Base-by-base conservation (phyloP, 2,113 vertebrate genomes). In the Toxotes chatareus region DNA sequence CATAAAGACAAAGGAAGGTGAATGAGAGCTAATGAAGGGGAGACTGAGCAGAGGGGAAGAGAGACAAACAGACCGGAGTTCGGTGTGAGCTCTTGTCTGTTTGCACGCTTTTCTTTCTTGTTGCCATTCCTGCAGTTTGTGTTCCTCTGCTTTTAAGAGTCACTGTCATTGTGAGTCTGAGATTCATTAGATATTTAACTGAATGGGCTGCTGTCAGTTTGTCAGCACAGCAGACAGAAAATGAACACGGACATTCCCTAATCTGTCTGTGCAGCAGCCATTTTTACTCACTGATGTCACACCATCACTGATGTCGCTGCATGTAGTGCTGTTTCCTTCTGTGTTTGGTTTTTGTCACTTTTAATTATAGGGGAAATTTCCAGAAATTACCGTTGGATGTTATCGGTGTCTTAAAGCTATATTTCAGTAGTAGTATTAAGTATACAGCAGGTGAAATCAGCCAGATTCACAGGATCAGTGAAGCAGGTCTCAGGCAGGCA, bases 1-100 rank as follows among this genome's bases (percentile, higher is more conserved):
- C 42, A 4, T n/a, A 67, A 61, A 86, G 72, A 89, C 80, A 83
- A 76, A 61, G 70, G 73, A 59, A 81, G 86, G 73, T 77, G 72
- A 82, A 63, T 62, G 42, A 42, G 77, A 71, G 63, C 62, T 80
- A 76, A 82, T 77, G 78, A 79, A 49, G 56, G 57, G 16, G 68
- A 55, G 68, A 34, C 31, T 0, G 63, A 60, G 61, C 59, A 27
- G 56, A 61, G 49, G 44, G 32, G 19, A 23, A 23, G 36, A 17
- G 44, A 44, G 44, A 49, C 47, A 49, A 19, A 73, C 4, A 13
- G 46, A 16, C 23, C 27, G 3, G 42, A 44, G 66, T 38, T 38
- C 16, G 1, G 34, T 34, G 53, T 67, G 44, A 47, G 16, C 5
- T 17, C 27, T 49, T 27, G 27, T 27, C 27, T 27, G 27, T 27